These are phyloP conservation scores for Thymallus thymallus DNA, from an alignment of 2,113 vertebrate genomes.

Conservation along the genomic window DNA sequence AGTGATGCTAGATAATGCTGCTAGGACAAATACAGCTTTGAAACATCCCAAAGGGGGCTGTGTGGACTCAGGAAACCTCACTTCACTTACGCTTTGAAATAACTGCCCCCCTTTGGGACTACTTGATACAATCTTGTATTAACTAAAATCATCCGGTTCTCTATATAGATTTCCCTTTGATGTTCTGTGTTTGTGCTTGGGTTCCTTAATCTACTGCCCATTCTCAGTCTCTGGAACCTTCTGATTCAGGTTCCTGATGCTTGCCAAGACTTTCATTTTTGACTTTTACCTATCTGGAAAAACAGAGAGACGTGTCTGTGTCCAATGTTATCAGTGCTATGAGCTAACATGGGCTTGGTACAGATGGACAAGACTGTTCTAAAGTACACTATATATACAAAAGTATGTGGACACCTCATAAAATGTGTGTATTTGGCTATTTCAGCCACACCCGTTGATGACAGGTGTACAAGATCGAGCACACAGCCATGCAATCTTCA, in stretches of 20 bases:
- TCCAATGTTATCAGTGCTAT: background rate
- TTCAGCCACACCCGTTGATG: too few species aligned
- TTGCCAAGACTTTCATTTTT: background rate
- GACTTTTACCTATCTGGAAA: background rate
- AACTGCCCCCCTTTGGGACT: background rate
- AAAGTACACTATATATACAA: background rate
- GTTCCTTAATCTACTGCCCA: background rate
- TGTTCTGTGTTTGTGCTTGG: background rate
- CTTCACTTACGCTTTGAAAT: slow-evolving; percentile 4
- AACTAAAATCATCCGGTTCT: background rate
- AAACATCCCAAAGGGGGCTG: background rate
- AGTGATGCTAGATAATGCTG: slow-evolving; percentile 9
- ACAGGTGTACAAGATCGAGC: too few species aligned
- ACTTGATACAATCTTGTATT: background rate
- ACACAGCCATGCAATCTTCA: too few species aligned
- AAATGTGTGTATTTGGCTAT: too few species aligned
- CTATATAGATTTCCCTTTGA: background rate
- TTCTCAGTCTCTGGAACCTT: background rate
- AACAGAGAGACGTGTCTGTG: too few species aligned
- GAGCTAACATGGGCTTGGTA: background rate
- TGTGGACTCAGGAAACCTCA: background rate
- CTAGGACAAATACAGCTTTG: slow-evolving; percentile 1
- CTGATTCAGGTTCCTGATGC: background rate
- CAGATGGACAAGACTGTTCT: background rate
- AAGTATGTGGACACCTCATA: background rate